Evolutionary conservation across 2,888 invertebrate genomes (phyloP), one percentile per base, ranked within the genome.

Genomic region (Hoplodrina blanda): DNA sequence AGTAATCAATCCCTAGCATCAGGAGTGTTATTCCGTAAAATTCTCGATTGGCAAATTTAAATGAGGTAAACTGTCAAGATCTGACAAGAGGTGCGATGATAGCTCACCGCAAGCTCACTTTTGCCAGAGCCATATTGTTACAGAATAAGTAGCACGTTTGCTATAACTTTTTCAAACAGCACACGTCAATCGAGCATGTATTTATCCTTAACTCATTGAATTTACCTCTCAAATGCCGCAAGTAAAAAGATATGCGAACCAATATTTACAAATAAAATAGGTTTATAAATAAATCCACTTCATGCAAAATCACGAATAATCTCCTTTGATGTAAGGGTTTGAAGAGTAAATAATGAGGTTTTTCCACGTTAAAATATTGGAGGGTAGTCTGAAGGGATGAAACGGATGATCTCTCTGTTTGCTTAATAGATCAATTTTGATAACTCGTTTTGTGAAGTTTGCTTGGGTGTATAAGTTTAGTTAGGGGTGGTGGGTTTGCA

Each of bases 351-450:
- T 66, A 76, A 77, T 73, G 63, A 62, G 72, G 61, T 76, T 67
- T 79, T 79, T 57, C 37, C 57, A 73, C 73, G 76, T 70, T 81
- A 76, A 80, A 82, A 82, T 82, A 72, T 74, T 52, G 74, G 57
- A 64, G 52, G 53, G 60, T 63, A 46, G 30, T 52, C 25, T 54
- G 52, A 37, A 69, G 41, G 62, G 55, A 64, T 62, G 54, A 44
- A 62, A 50, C 33, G 77, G 62, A 55, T 77, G 52, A 69, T 75
- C 70, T 63, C 55, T 10, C 33, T 67, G 75, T 78, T 79, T 78
- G 75, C 46, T 37, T 66, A 62, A 59, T 55, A 72, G 15, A 73
- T 56, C 65, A 76, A 76, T 76, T 76, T 71, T 71, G 77, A 76
- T 76, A 66, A 76, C 37, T 65, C 59, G 52, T 71, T 71, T 64